A percentile compares a stretch with the other conserved stretches of the same genome.
phyloP scores from a whole-genome alignment of 1,140 invertebrate species.

The Popillia japonica region DNA sequence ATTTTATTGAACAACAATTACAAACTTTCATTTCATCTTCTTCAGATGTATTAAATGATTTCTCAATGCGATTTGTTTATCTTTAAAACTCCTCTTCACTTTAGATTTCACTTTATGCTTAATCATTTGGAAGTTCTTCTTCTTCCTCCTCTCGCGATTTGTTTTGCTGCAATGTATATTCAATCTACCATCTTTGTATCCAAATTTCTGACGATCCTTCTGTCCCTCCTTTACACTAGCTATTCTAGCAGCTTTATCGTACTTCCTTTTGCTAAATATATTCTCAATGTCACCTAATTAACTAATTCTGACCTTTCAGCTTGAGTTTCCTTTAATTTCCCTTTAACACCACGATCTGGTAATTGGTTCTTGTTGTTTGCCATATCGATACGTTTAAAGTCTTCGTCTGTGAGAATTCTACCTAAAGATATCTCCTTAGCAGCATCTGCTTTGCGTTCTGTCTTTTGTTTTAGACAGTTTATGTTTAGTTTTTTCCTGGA shows the following conservation, averaged over 20 bases:
- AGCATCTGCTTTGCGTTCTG: slow-evolving; percentile 67
- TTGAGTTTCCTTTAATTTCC: slow-evolving; percentile 63
- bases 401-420: slow-evolving; percentile 92
- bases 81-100: slow-evolving; percentile 91
- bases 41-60: slow-evolving; percentile 88
- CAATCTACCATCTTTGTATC: slow-evolving; percentile 82
- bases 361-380: slow-evolving; percentile 85
- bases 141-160: slow-evolving; percentile 92
- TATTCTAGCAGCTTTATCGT: slow-evolving; percentile 87
- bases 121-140: slow-evolving; percentile 94
- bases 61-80: slow-evolving; percentile 89
- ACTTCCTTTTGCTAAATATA: slow-evolving; percentile 90
- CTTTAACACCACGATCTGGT: slow-evolving; percentile 71
- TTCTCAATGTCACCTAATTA: slow-evolving; percentile 90
- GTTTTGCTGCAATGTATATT: slow-evolving; percentile 93
- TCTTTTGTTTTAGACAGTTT: slow-evolving; percentile 61
- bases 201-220: slow-evolving; percentile 88
- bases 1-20: too few species aligned
- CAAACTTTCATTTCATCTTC: slow-evolving; percentile 73
- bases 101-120: slow-evolving; percentile 90
- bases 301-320: slow-evolving; percentile 78
- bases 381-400: slow-evolving; percentile 90
- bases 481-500: slow-evolving; percentile 51
- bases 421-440: slow-evolving; percentile 79
- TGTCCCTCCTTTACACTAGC: slow-evolving; percentile 85